Percentiles rank a stretch among this genome's conserved stretches.
Conservation (phyloP, 2,113 vertebrate species). For the Cynoglossus semilaevis region DNA sequence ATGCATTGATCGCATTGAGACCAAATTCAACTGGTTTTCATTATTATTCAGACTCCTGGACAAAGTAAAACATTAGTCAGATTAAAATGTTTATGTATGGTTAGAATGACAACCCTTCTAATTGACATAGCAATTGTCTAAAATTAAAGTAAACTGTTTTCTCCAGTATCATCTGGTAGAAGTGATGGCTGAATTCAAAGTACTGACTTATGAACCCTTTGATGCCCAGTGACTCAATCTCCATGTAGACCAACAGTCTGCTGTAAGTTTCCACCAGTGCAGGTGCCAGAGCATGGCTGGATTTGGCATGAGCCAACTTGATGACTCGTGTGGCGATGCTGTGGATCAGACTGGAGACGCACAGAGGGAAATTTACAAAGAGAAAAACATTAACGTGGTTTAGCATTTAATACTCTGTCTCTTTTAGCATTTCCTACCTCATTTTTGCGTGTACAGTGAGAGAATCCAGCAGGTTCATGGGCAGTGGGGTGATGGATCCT, state of each 20-base stretch:
- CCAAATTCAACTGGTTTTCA: too few relatives aligned
- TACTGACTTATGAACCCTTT: slow-evolving; percentile 99
- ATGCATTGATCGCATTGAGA: too few relatives aligned
- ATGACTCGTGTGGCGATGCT: slow-evolving; percentile 98
- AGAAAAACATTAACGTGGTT: background rate
- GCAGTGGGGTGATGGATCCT: slow-evolving; percentile 89
- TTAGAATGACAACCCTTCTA: too few relatives aligned
- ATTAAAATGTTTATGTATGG: too few relatives aligned
- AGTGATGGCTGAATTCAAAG: background rate
- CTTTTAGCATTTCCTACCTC: slow-evolving; percentile 77
- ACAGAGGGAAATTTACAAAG: background rate
- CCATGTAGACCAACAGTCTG: slow-evolving; percentile 97
- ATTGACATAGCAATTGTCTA: too few relatives aligned
- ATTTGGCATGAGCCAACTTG: slow-evolving; percentile 96
- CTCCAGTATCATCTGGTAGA: too few relatives aligned
- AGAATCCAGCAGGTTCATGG: slow-evolving; percentile 97
- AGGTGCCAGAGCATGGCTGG: slow-evolving; percentile 90
- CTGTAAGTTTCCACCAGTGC: slow-evolving; percentile 98
- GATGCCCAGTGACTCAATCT: slow-evolving; percentile 98
- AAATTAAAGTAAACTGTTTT: too few relatives aligned
- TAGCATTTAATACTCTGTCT: background rate
- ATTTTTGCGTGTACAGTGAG: slow-evolving; percentile 98
- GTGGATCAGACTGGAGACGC: slow-evolving; percentile 86
- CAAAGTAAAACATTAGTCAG: too few relatives aligned
- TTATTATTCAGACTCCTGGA: too few relatives aligned